These are phyloP conservation scores for Aphaenogaster floridana DNA, from an alignment of 1,140 invertebrate genomes.

Conservation along the genomic window DNA sequence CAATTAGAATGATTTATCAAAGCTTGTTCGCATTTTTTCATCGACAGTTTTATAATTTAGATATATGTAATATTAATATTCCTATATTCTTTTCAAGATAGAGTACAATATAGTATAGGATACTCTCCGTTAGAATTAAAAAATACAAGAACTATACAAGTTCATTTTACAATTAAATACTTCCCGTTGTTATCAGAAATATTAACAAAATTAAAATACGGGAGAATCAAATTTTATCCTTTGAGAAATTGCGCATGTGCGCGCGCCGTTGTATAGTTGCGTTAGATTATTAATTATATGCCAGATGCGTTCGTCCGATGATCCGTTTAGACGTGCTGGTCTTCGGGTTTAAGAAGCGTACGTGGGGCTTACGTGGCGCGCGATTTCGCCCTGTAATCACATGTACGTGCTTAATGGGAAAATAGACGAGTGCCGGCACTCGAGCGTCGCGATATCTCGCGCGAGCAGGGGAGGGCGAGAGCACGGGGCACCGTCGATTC, in stretches of 20 bases:
- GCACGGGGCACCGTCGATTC: slow-evolving; percentile 50
- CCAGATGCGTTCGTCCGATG: slow-evolving; percentile 66
- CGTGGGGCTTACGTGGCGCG: background rate
- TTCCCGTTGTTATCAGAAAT: background rate
- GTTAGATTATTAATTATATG: slow-evolving; percentile 67
- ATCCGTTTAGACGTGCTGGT: slow-evolving; percentile 68
- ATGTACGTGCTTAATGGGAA: slow-evolving; percentile 79
- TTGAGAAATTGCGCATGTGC: slow-evolving; percentile 22
- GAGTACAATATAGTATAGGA: background rate
- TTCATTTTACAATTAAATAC: background rate
- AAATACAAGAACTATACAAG: background rate
- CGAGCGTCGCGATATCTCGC: slow-evolving; percentile 68
- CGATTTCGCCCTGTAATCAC: slow-evolving; percentile 73
- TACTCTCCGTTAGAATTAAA: background rate
- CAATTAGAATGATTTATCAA: slow-evolving; percentile 62
- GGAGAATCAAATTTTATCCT: background rate
- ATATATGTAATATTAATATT: background rate
- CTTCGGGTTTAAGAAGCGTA: slow-evolving; percentile 56
- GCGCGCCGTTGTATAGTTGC: background rate
- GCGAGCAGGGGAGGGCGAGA: slow-evolving; percentile 47
- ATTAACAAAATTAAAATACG: background rate
- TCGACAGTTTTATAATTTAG: background rate
- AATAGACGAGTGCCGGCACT: slow-evolving; percentile 77
- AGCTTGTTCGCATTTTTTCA: slow-evolving; percentile 22
- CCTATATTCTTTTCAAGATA: background rate